A percentile compares a stretch with the other conserved stretches of the same genome.
Evolutionary conservation across 2,888 invertebrate genomes (phyloP).

Genomic region (Ischnus inquisitorius): DNA sequence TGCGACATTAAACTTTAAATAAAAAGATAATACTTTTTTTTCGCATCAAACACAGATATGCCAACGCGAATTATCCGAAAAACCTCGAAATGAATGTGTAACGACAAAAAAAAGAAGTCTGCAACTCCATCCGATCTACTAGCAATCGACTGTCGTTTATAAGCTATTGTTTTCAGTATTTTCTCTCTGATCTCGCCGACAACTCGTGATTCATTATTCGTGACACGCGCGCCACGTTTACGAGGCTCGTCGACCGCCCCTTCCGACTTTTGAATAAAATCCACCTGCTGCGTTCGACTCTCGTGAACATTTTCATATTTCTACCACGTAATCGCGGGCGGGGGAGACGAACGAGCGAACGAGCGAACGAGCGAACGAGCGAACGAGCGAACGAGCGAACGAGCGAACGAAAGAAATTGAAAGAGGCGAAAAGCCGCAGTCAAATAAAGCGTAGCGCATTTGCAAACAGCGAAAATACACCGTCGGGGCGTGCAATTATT

Average conservation of each 20-base stretch:
- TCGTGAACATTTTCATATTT: conserved; percentile 55
- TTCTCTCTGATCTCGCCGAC: conserved; percentile 57
- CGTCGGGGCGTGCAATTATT: conserved; percentile 20
- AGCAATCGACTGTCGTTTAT: conserved; percentile 34
- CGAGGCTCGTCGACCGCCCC: conserved; percentile 29
- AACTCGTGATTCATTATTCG: conserved; percentile 54
- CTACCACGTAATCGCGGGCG: conserved; percentile 58
- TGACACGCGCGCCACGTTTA: conserved; percentile 10
- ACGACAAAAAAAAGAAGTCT: neutral
- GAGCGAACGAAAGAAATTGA: conserved; percentile 25
- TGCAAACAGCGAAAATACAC: conserved; percentile 28
- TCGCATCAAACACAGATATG: too few relatives aligned
- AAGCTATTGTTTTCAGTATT: conserved; percentile 29
- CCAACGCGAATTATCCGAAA: too few relatives aligned
- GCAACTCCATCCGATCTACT: neutral
- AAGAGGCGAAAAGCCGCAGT: conserved; percentile 46
- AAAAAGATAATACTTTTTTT: too few relatives aligned
- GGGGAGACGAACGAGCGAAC: too few relatives aligned
- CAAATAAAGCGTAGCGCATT: conserved; percentile 64
- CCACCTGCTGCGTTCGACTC: conserved; percentile 9
- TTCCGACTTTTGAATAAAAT: conserved; percentile 43
- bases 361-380: conserved; percentile 32
- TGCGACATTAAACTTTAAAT: too few relatives aligned
- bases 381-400: conserved; percentile 9
- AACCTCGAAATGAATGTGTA: neutral